Evolutionary conservation across 64 coral and sea anemone species (phyloP), one percentile per base, ranked within the genome.

Genomic region (Montipora foliosa): DNA sequence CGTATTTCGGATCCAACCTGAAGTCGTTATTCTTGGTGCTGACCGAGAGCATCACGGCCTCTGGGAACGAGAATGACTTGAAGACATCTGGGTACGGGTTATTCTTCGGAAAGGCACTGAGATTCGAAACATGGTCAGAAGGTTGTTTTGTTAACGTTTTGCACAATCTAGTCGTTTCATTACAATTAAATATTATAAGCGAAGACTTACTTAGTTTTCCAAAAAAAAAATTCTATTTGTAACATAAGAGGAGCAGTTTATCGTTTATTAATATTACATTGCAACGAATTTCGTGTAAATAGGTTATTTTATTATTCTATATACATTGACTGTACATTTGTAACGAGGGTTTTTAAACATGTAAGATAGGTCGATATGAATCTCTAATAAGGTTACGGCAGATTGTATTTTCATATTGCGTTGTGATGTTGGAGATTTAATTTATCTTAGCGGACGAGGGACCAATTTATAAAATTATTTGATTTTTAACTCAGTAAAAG

Each of bases 201-300:
- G 74, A 76, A 78, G 14, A 25, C 57, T 21, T 86, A 69, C 49
- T 86, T 51, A 71, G 82, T 68, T 49, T 71, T 71, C 66, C 66
- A 24, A 72, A 49, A 37, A 37, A 37, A 37, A 15, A 71, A 72
- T 86, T 72, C 82, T 86, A 86, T 86, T 84, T 86, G 82, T 86
- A 86, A 86, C 82, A 86, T 86, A 86, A 86, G 82, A 86, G 82
- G 82, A 86, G 82, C 82, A 86, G 82, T 86, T 64, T 86, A 86
- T 86, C 82, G 10, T 86, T 68, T 37, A 37, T 71, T 71, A 71
- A 71, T 86, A 86, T 86, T n/a, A 49, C n/a, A 71, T 49, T 86
- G 82, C 71, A 86, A 86, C 44, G 71, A 50, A 86, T 86, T 70
- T 76, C 71, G 44, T 86, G 82, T 86, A 86, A 49, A 86, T 86